A percentile compares a stretch with the other conserved stretches of the same genome.
Conservation (phyloP, 92 coral and sea anemone genomes). For the Zoanthus solanderi region DNA sequence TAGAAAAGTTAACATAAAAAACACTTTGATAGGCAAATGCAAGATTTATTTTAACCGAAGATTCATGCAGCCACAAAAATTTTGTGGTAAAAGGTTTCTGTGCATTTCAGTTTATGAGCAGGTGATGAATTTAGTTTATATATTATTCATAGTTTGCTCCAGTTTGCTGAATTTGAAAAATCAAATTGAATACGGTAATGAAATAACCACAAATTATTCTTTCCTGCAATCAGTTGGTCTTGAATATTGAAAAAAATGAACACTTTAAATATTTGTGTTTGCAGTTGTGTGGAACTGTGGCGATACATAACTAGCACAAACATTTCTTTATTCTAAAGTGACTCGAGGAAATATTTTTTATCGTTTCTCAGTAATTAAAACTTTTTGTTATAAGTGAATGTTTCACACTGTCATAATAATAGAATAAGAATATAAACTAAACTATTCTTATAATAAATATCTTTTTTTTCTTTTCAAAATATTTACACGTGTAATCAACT, state of each 20-base stretch:
- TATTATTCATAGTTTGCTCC: slow-evolving; percentile 41
- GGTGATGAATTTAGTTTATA: slow-evolving; percentile 2
- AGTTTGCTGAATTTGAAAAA: slow-evolving; percentile 36
- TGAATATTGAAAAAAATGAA: slow-evolving; percentile 1
- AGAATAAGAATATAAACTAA: slow-evolving; percentile 24
- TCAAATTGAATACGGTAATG: slow-evolving; percentile 36
- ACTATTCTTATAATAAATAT: slow-evolving; percentile 16
- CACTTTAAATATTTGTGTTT: background rate
- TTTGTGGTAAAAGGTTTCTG: background rate
- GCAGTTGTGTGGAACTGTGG: background rate
- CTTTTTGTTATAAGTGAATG: slow-evolving; percentile 16
- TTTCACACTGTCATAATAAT: slow-evolving; percentile 50
- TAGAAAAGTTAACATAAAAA: too few relatives aligned
- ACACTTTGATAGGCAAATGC: too few relatives aligned
- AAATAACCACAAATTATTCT: slow-evolving; percentile 23
- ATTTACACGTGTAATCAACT: background rate
- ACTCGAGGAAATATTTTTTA: background rate
- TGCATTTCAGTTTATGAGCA: slow-evolving; percentile 32
- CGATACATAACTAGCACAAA: background rate
- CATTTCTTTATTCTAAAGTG: background rate
- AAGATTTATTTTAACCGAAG: too few relatives aligned
- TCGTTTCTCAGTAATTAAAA: slow-evolving; percentile 24
- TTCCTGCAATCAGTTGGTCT: background rate
- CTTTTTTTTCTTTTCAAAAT: slow-evolving; percentile 27
- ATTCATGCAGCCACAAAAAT: background rate